phyloP scores from a whole-genome alignment of 1,140 invertebrate species.

The Drosophila malerkotliana region DNA sequence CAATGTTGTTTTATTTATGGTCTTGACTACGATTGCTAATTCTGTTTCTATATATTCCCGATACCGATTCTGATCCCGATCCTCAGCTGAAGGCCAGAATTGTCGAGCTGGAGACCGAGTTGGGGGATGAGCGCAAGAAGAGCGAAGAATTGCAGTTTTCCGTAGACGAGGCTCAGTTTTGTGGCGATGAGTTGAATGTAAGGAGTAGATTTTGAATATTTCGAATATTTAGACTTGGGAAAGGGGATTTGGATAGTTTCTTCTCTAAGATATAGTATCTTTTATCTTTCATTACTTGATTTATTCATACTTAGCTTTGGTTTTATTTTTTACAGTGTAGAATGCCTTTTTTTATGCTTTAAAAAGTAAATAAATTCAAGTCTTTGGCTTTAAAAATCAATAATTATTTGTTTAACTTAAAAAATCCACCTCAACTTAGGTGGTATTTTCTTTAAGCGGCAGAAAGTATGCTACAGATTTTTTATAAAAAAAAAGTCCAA shows the following conservation, averaged over 20 bases:
- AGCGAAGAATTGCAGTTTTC: slow-evolving; percentile 96
- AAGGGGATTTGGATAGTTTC: background rate
- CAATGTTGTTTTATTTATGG: slow-evolving; percentile 66
- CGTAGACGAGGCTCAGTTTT: slow-evolving; percentile 94
- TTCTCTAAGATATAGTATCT: too few species aligned
- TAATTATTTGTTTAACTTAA: too few species aligned
- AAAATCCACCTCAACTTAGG: too few species aligned
- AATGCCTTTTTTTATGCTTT: too few species aligned
- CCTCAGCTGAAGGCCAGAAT: slow-evolving; percentile 71
- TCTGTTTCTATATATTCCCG: slow-evolving; percentile 22
- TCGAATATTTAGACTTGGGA: slow-evolving; percentile 9
- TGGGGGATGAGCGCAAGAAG: slow-evolving; percentile 94
- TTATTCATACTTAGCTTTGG: background rate
- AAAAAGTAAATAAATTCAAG: too few species aligned
- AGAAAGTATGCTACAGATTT: slow-evolving; percentile 34
- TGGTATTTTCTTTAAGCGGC: background rate
- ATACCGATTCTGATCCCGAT: background rate
- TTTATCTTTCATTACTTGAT: too few species aligned
- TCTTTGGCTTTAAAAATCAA: too few species aligned
- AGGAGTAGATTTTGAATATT: slow-evolving; percentile 22
- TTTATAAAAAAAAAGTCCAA: background rate
- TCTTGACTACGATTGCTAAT: slow-evolving; percentile 27
- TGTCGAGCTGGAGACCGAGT: slow-evolving; percentile 86
- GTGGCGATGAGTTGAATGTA: slow-evolving; percentile 92
- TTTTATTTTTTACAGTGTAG: background rate